phyloP scores from a whole-genome alignment of 2,113 vertebrate genomes.

The Megaceryle maxima region DNA sequence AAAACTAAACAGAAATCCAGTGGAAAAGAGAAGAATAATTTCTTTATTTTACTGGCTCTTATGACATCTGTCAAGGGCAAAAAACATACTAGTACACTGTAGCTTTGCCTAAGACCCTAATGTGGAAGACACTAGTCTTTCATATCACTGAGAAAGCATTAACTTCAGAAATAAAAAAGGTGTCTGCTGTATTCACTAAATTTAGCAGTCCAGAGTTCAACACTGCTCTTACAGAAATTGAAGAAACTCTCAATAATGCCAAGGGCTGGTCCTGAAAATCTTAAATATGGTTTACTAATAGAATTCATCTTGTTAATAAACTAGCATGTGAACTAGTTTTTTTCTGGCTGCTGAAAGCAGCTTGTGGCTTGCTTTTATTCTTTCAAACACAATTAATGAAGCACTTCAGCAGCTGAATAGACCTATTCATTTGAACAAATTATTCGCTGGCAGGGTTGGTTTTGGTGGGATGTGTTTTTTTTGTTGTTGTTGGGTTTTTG shows the following conservation, averaged over 20 bases:
- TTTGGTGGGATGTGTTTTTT: not conserved
- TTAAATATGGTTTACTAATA: conserved; percentile 62
- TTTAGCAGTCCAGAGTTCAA: not conserved
- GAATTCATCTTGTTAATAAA: conserved; percentile 59
- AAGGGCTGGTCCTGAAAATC: not conserved
- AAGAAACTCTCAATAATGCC: conserved; percentile 20
- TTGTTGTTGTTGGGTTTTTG: not conserved
- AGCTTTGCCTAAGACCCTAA: not conserved
- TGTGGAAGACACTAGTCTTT: not conserved
- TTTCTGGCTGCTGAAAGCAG: conserved; percentile 60
- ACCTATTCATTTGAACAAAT: conserved; percentile 81
- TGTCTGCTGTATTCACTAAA: not conserved
- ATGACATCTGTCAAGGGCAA: not conserved
- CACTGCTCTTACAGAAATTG: not conserved
- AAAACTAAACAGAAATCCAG: conserved; percentile 19
- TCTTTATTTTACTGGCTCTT: not conserved
- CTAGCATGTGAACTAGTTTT: conserved; percentile 50
- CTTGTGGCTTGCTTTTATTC: conserved; percentile 74
- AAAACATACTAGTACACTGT: not conserved
- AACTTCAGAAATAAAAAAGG: not conserved
- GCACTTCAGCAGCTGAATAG: conserved; percentile 73
- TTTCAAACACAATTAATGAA: conserved; percentile 77
- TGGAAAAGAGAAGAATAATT: not conserved
- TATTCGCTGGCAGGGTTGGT: conserved; percentile 46
- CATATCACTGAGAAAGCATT: not conserved